These are phyloP conservation scores for Hymenopus coronatus DNA, from an alignment of 2,888 invertebrate species.

Conservation along the genomic window DNA sequence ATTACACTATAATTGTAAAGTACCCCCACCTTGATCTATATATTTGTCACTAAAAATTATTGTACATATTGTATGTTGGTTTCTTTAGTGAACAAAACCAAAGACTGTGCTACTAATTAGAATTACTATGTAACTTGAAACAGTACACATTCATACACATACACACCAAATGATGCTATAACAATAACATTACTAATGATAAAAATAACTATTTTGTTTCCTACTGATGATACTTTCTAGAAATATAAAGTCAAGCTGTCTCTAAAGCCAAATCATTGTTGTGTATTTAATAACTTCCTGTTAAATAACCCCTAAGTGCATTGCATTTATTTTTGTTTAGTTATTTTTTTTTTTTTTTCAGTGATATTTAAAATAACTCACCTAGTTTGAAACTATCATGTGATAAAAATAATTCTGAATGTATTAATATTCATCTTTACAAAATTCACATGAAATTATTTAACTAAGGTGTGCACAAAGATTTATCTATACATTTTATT, in stretches of 20 bases:
- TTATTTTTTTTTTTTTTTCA: background rate
- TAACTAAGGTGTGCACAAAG: no score
- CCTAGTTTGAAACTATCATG: background rate
- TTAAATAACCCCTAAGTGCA: background rate
- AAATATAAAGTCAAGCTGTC: background rate
- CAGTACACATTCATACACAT: background rate
- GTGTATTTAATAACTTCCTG: background rate
- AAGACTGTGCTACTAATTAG: conserved; percentile 10
- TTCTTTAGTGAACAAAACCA: conserved; percentile 15
- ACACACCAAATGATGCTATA: conserved; percentile 5
- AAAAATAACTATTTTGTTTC: background rate
- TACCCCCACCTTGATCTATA: background rate
- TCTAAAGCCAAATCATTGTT: background rate
- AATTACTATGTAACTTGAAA: background rate
- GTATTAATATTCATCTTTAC: no score
- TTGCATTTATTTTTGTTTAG: background rate
- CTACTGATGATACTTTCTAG: background rate
- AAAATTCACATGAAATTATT: no score
- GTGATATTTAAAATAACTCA: background rate
- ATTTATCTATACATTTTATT: no score
- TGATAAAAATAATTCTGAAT: no score
- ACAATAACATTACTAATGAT: background rate
- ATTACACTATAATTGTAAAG: background rate
- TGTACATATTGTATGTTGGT: background rate
- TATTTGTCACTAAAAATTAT: background rate